Conservation (phyloP, 2,113 vertebrate species). For the Ibidorhyncha struthersii region DNA sequence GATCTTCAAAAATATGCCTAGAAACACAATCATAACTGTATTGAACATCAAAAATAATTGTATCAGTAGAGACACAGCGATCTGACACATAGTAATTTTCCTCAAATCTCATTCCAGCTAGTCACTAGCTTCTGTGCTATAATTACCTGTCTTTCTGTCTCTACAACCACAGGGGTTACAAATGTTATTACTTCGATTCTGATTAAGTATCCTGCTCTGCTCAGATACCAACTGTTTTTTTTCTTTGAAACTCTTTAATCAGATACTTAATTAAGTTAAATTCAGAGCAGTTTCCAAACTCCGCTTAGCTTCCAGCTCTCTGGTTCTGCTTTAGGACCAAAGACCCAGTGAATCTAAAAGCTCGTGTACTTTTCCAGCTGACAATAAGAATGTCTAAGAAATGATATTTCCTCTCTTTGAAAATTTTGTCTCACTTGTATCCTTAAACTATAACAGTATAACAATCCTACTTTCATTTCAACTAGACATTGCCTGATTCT, state of each 20-base stretch:
- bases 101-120: not conserved
- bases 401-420: not conserved
- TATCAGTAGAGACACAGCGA: not conserved
- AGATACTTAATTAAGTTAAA: not conserved
- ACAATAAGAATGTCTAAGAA: not conserved
- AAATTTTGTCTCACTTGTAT: not conserved
- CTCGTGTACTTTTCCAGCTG: not conserved
- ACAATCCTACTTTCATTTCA: not conserved
- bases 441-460: not conserved
- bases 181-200: constrained; percentile 17
- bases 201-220: not conserved
- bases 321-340: not conserved
- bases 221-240: not conserved
- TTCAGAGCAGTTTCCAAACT: constrained; percentile 5
- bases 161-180: not conserved
- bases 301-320: not conserved
- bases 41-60: not conserved
- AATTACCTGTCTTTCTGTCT: constrained; percentile 14
- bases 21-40: not conserved
- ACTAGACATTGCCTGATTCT: not conserved
- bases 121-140: not conserved
- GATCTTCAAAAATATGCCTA: not conserved
- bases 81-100: not conserved
- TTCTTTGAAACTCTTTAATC: constrained; percentile 10
- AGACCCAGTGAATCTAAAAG: not conserved